phyloP scores from a whole-genome alignment of 2,888 invertebrate species.

The Dynastes tityus region DNA sequence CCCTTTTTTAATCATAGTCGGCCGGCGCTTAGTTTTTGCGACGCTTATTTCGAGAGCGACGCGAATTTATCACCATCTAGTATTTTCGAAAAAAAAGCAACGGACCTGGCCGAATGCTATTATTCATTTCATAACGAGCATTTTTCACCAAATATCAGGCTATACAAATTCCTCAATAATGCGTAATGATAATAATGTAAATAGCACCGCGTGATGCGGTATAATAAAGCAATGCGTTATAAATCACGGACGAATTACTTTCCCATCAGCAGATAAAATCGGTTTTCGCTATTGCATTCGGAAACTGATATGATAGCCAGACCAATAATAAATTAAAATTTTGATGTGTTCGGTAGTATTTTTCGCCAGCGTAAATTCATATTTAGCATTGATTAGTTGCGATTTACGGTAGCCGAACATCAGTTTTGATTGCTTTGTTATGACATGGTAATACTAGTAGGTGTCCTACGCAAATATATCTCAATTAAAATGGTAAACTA shows the following conservation, averaged over 20 bases:
- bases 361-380: neutral
- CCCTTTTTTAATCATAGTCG: constrained; percentile 39
- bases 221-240: constrained; percentile 1
- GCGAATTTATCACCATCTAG: constrained; percentile 22
- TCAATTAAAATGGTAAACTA: no score
- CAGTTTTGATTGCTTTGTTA: no score
- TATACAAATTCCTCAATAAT: constrained; percentile 1
- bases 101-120: neutral
- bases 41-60: constrained; percentile 22
- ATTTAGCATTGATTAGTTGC: constrained; percentile 7
- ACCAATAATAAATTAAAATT: constrained; percentile 12
- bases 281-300: neutral
- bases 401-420: no score
- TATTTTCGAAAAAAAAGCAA: neutral
- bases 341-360: neutral
- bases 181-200: constrained; percentile 20
- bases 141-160: neutral
- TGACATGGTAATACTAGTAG: no score
- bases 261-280: constrained; percentile 21
- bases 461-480: no score
- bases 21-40: constrained; percentile 20
- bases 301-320: neutral
- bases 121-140: constrained; percentile 25
- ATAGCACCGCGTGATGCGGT: constrained; percentile 3
- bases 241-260: constrained; percentile 22